A percentile compares a stretch with the other conserved stretches of the same genome.
phyloP scores from a whole-genome alignment of 64 coral and sea anemone genomes.

The Stichodactyla helianthus region DNA sequence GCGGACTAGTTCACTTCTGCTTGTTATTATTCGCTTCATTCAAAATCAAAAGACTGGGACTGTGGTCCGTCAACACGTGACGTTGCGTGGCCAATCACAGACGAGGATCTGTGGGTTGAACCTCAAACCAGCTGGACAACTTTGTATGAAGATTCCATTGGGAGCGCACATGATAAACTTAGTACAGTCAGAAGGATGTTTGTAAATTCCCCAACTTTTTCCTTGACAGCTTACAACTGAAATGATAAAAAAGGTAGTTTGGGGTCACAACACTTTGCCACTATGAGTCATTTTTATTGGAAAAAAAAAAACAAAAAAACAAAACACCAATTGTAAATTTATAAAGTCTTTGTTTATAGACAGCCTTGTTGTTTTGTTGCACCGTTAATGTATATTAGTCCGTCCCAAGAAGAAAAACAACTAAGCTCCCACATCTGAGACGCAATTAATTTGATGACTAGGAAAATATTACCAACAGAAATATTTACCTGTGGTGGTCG shows the following conservation, averaged over 20 bases:
- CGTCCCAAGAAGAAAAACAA: too few species aligned
- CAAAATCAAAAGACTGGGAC: not conserved
- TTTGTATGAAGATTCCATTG: not conserved
- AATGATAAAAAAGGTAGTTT: not conserved
- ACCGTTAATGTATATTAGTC: too few species aligned
- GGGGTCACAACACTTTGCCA: too few species aligned
- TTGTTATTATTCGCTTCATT: too few species aligned
- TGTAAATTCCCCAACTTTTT: not conserved
- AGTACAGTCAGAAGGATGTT: not conserved
- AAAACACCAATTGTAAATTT: too few species aligned
- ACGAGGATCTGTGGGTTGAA: not conserved
- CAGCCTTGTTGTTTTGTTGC: too few species aligned
- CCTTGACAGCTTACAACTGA: not conserved
- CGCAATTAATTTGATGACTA: too few species aligned
- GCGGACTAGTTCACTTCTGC: too few species aligned
- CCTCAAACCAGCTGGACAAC: not conserved
- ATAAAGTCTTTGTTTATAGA: too few species aligned
- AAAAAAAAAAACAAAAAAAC: too few species aligned
- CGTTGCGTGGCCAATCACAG: not conserved
- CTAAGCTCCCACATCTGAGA: too few species aligned
- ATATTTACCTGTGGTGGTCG: not conserved
- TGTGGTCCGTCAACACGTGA: not conserved
- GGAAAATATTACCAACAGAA: not conserved
- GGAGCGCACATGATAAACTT: not conserved
- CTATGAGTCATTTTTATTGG: too few species aligned